Percentiles rank a stretch among this genome's conserved stretches.
Conservation (phyloP, 2,113 vertebrate genomes). For the Pomatorhinus ruficollis region DNA sequence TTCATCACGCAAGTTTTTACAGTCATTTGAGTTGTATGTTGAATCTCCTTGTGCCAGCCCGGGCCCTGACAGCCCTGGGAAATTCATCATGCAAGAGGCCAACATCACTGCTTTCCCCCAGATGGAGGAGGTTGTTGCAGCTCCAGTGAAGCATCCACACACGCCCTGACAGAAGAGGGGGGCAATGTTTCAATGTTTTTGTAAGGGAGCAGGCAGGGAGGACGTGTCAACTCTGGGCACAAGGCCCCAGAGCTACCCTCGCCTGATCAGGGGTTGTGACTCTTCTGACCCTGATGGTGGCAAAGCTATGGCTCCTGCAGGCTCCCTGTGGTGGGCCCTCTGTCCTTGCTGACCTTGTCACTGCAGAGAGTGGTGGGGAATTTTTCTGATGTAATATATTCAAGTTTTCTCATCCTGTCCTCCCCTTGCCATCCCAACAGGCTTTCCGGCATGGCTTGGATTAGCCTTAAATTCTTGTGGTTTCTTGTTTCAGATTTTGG, state of each 20-base stretch:
- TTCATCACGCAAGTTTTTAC: neutral
- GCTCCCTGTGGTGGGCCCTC: neutral
- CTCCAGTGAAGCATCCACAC: neutral
- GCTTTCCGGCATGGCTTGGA: slow-evolving; percentile 10
- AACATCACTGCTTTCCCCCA: neutral
- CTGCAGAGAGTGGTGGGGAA: neutral
- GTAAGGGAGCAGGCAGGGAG: neutral
- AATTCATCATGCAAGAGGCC: neutral
- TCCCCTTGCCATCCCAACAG: neutral
- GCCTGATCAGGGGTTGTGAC: neutral
- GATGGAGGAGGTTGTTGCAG: fast-evolving
- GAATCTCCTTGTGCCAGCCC: neutral
- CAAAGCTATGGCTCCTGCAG: neutral
- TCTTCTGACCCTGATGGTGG: neutral
- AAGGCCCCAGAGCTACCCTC: neutral
- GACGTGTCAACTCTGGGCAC: fast-evolving
- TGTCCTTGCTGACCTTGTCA: neutral
- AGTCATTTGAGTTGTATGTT: neutral
- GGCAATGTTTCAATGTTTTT: neutral
- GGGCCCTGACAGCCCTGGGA: neutral
- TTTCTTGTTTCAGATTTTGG: slow-evolving; percentile 53
- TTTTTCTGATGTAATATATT: neutral
- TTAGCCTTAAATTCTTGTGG: neutral
- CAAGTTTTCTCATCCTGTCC: neutral
- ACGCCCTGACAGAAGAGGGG: neutral